Conservation (phyloP, 2,797 vertebrate species). For the Oreortyx pictus region DNA sequence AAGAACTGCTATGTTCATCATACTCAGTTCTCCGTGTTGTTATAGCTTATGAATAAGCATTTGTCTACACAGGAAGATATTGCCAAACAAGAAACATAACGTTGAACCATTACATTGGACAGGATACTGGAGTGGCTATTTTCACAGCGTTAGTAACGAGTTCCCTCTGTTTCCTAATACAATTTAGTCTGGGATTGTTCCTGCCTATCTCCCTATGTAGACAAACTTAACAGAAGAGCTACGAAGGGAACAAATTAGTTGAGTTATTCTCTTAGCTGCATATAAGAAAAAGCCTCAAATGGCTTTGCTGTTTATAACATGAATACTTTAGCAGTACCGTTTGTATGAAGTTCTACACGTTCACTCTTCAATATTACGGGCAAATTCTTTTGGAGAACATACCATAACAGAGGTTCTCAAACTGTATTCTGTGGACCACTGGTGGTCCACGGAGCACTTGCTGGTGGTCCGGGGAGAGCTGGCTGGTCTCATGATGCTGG, state of each 20-base stretch:
- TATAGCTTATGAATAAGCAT: not conserved
- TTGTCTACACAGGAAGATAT: not conserved
- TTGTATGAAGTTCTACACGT: not conserved
- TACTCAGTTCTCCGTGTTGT: not conserved
- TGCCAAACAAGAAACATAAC: not conserved
- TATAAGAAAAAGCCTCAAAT: slow-evolving; percentile 24
- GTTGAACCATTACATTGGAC: not conserved
- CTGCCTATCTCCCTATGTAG: slow-evolving; percentile 6
- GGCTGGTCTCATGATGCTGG: slow-evolving; percentile 65
- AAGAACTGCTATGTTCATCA: slow-evolving; percentile 22
- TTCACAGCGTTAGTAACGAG: not conserved
- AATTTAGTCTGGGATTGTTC: not conserved
- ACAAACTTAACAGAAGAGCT: not conserved
- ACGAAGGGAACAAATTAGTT: slow-evolving; percentile 31
- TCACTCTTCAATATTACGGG: not conserved
- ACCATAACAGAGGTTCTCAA: slow-evolving; percentile 72
- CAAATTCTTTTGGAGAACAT: slow-evolving; percentile 60
- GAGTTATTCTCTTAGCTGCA: slow-evolving; percentile 15
- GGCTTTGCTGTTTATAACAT: slow-evolving; percentile 57
- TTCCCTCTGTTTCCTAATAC: not conserved
- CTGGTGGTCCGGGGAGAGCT: slow-evolving; percentile 64
- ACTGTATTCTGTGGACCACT: slow-evolving; percentile 68
- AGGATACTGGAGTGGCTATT: not conserved
- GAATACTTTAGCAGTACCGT: not conserved
- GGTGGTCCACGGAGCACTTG: slow-evolving; percentile 65